Evolutionary conservation across 2,888 invertebrate genomes (phyloP).

Genomic region (Calephelis perditalis): DNA sequence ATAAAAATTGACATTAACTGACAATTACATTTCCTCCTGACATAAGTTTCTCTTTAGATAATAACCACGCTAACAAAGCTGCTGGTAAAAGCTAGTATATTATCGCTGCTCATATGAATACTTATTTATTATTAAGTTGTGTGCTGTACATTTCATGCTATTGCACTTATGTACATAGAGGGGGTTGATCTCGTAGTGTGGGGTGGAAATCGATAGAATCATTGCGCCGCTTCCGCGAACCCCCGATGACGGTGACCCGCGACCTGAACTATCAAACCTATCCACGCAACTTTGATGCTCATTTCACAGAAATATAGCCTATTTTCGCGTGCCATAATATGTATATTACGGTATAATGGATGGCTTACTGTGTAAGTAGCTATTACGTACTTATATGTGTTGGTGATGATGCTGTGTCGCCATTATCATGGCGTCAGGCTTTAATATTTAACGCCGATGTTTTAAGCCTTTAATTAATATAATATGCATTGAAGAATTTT

Average conservation of each 20-base stretch:
- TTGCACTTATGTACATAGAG: constrained; percentile 32
- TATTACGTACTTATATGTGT: constrained; percentile 10
- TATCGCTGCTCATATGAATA: constrained; percentile 9
- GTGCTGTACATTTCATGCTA: constrained; percentile 27
- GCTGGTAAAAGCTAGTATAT: no score
- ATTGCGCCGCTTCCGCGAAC: constrained; percentile 45
- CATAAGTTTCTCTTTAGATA: no score
- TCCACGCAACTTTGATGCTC: constrained; percentile 17
- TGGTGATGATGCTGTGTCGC: constrained; percentile 1
- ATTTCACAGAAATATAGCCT: constrained; percentile 14
- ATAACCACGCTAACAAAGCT: no score
- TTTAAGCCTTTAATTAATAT: constrained; percentile 9
- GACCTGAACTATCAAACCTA: constrained; percentile 5
- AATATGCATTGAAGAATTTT: constrained; percentile 5
- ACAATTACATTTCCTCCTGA: no score
- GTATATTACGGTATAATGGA: constrained; percentile 13
- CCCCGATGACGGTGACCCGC: constrained; percentile 45
- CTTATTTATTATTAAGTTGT: constrained; percentile 24
- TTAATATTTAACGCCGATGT: constrained; percentile 4
- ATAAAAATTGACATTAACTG: no score
- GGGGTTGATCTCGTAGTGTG: constrained; percentile 28
- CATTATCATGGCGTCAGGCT: constrained; percentile 9
- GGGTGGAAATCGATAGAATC: constrained; percentile 70
- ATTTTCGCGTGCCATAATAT: constrained; percentile 13
- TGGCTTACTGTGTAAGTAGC: constrained; percentile 9